Evolutionary conservation across 1,140 invertebrate species (phyloP).

Genomic region (Drosophila tsacasi): DNA sequence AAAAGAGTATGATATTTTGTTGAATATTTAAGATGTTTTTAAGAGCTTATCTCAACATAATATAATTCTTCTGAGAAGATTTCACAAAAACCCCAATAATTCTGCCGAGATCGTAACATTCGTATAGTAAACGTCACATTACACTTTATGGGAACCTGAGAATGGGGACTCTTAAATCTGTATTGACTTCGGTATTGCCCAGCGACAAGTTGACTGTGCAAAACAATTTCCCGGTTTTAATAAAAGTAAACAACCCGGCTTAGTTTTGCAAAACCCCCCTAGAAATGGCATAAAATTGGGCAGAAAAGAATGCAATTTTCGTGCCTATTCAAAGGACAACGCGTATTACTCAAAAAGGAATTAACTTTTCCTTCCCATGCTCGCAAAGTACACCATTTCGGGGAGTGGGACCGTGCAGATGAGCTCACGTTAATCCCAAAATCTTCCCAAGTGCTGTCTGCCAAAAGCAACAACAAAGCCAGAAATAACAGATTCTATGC

Average conservation of each 20-base stretch:
- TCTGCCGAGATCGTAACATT: not conserved
- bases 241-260: slow-evolving; percentile 50
- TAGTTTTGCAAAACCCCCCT: slow-evolving; percentile 39
- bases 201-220: slow-evolving; percentile 21
- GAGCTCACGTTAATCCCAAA: slow-evolving; percentile 78
- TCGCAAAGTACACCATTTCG: slow-evolving; percentile 51
- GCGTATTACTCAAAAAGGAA: slow-evolving; percentile 83
- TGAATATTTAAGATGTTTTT: not conserved
- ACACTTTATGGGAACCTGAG: not conserved
- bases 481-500: slow-evolving; percentile 70
- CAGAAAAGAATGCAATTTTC: slow-evolving; percentile 75
- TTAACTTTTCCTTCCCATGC: slow-evolving; percentile 60
- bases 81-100: not conserved
- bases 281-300: slow-evolving; percentile 62
- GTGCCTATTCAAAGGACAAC: slow-evolving; percentile 62
- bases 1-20: no score
- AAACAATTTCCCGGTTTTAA: slow-evolving; percentile 61
- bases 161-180: slow-evolving; percentile 10
- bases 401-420: slow-evolving; percentile 22
- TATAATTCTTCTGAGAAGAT: not conserved
- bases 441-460: slow-evolving; percentile 77
- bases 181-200: not conserved
- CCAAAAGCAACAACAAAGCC: slow-evolving; percentile 29
- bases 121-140: not conserved
- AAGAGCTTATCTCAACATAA: not conserved